phyloP scores from a whole-genome alignment of 2,888 invertebrate genomes.

The Noctuana brunneofusca region DNA sequence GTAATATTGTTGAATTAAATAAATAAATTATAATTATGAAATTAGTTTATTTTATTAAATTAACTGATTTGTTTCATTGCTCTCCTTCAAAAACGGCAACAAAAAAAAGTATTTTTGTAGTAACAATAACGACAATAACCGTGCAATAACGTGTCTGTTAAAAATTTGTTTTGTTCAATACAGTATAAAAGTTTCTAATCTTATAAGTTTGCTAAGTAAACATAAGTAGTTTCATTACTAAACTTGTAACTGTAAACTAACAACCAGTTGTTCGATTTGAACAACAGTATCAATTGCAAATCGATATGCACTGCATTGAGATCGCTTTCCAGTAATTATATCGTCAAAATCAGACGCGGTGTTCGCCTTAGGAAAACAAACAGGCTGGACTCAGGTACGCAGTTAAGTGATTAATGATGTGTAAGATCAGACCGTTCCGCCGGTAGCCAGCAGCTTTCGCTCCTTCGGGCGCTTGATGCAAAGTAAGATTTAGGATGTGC shows the following conservation, averaged over 20 bases:
- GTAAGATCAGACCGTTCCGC: slow-evolving; percentile 47
- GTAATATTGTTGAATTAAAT: too few species aligned
- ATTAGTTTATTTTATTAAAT: too few species aligned
- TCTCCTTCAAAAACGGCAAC: too few species aligned
- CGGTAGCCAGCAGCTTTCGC: slow-evolving; percentile 62
- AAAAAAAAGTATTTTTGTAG: too few species aligned
- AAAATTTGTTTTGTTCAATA: too few species aligned
- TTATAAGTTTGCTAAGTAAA: too few species aligned
- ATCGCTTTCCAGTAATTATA: slow-evolving; percentile 44
- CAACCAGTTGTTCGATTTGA: slow-evolving; percentile 39
- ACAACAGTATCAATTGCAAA: slow-evolving; percentile 43
- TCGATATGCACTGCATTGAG: slow-evolving; percentile 38
- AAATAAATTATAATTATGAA: too few species aligned
- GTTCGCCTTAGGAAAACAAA: slow-evolving; percentile 42
- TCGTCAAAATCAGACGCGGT: slow-evolving; percentile 43
- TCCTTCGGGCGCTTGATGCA: slow-evolving; percentile 54
- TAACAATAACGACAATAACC: too few species aligned
- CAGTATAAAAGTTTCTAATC: too few species aligned
- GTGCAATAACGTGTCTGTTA: too few species aligned
- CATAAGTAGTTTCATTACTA: background rate
- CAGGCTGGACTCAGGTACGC: slow-evolving; percentile 40
- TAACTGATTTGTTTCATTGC: too few species aligned
- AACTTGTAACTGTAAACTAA: background rate
- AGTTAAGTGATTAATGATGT: slow-evolving; percentile 61
- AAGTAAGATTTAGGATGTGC: slow-evolving; percentile 43